Evolutionary conservation across 1,140 invertebrate species (phyloP).

Genomic region (Halyomorpha halys): DNA sequence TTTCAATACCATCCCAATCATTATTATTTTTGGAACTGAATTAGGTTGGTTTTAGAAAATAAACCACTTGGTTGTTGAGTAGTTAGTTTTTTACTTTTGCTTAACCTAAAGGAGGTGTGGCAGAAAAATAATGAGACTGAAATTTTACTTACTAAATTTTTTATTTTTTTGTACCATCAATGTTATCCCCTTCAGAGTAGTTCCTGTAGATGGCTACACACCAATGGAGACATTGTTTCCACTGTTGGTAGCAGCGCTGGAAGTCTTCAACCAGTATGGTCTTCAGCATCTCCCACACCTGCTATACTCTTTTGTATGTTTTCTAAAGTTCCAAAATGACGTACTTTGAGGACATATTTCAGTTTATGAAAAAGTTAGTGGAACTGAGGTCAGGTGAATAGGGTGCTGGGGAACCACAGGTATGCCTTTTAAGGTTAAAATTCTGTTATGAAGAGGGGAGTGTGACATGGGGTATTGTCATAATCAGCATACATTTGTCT

Average conservation of each 20-base stretch:
- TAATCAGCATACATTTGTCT: no score
- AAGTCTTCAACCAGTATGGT: no score
- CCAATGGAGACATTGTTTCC: neutral
- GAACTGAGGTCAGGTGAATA: conserved; percentile 20
- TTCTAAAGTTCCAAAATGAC: conserved; percentile 10
- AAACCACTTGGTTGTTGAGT: no score
- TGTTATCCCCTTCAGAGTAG: conserved; percentile 22
- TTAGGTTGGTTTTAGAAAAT: no score
- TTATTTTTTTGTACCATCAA: conserved; percentile 10
- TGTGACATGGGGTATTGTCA: no score
- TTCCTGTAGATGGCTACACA: conserved; percentile 17
- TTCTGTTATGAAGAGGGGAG: neutral
- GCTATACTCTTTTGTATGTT: conserved; percentile 17
- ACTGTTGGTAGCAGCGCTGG: conserved; percentile 16
- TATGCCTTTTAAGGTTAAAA: conserved; percentile 18
- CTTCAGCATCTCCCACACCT: neutral
- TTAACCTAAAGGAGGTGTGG: no score
- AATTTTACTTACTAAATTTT: conserved; percentile 5
- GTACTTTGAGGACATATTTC: conserved; percentile 10
- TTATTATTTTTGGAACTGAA: no score
- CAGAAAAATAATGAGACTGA: conserved; percentile 21
- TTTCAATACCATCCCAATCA: no score
- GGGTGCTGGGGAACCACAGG: conserved; percentile 16
- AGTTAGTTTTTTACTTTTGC: no score
- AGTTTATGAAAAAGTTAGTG: neutral